Evolutionary conservation across 2,113 vertebrate genomes (phyloP).

Genomic region (Hippocampus abdominalis): DNA sequence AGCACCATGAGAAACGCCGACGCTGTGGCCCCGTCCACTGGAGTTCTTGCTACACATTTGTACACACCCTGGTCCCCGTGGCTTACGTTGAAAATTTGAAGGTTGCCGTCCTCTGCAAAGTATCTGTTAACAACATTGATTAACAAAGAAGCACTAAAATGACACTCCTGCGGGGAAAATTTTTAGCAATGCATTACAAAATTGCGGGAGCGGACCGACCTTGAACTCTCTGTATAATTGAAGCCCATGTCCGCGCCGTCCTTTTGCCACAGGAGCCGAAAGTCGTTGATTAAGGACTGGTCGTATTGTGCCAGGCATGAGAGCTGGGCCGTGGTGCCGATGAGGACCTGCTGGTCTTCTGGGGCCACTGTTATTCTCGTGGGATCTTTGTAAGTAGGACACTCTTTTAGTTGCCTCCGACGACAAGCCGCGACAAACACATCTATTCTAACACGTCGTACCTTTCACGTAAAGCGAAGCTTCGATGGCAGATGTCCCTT

Average conservation of each 20-base stretch:
- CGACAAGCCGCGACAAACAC: background rate
- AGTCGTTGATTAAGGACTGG: constrained; percentile 77
- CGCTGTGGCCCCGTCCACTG: constrained; percentile 73
- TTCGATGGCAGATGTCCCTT: constrained; percentile 79
- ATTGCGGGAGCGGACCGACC: constrained; percentile 75
- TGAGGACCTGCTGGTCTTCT: constrained; percentile 75
- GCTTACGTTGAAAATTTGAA: constrained; percentile 82
- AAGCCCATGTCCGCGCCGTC: constrained; percentile 73
- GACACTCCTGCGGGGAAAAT: constrained; percentile 18
- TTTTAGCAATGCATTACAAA: background rate
- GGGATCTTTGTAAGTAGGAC: constrained; percentile 74
- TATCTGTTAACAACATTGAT: constrained; percentile 60
- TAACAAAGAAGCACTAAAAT: constrained; percentile 18
- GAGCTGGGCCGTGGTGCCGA: constrained; percentile 76
- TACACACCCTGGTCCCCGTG: constrained; percentile 82
- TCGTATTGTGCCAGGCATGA: constrained; percentile 83
- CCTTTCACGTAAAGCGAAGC: constrained; percentile 85
- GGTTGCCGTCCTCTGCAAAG: constrained; percentile 74
- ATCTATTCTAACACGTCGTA: constrained; percentile 50
- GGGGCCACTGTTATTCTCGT: constrained; percentile 79
- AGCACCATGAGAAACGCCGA: constrained; percentile 76
- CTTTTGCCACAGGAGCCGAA: constrained; percentile 87
- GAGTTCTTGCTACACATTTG: constrained; percentile 78
- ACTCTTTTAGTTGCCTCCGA: constrained; percentile 33
- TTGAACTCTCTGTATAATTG: constrained; percentile 76